A percentile compares a stretch with the other conserved stretches of the same genome.
Conservation (phyloP, 2,797 vertebrate genomes). For the Tiaroga cobitis region DNA sequence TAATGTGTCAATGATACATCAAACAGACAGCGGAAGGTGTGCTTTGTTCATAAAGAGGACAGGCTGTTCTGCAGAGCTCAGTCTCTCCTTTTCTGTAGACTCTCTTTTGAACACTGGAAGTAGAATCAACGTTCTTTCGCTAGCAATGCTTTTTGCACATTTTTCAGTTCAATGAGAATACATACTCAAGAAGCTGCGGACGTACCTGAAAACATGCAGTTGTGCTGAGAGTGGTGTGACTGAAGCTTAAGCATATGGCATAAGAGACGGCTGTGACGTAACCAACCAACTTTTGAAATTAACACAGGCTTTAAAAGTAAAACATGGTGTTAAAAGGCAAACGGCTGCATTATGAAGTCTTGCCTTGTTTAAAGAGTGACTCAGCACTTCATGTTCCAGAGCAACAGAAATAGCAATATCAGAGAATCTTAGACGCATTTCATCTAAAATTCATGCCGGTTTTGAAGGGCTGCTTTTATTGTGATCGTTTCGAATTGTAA, state of each 20-base stretch:
- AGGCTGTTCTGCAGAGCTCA: slow-evolving; percentile 44
- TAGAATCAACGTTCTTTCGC: slow-evolving; percentile 31
- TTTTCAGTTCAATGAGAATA: slow-evolving; percentile 43
- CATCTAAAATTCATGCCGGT: background rate
- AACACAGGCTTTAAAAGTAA: background rate
- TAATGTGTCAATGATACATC: slow-evolving; percentile 13
- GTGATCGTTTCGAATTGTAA: slow-evolving; percentile 2
- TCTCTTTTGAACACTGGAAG: slow-evolving; percentile 39
- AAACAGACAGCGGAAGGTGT: slow-evolving; percentile 11
- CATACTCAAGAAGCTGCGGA: background rate
- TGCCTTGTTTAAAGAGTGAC: slow-evolving; percentile 17
- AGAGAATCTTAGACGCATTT: background rate
- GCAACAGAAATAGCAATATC: background rate
- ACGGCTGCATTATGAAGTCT: background rate
- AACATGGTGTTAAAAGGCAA: background rate
- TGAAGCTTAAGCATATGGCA: background rate
- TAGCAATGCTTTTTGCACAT: slow-evolving; percentile 18
- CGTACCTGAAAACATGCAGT: background rate
- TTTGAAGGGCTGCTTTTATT: slow-evolving; percentile 15
- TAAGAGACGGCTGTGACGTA: no score
- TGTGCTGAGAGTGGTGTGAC: background rate
- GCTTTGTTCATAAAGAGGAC: slow-evolving; percentile 40
- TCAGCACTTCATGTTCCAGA: slow-evolving; percentile 19
- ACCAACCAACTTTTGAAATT: background rate
- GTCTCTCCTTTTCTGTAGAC: slow-evolving; percentile 12